These are phyloP conservation scores for Equus quagga DNA, from an alignment of 2,113 vertebrate genomes.

Conservation along the genomic window DNA sequence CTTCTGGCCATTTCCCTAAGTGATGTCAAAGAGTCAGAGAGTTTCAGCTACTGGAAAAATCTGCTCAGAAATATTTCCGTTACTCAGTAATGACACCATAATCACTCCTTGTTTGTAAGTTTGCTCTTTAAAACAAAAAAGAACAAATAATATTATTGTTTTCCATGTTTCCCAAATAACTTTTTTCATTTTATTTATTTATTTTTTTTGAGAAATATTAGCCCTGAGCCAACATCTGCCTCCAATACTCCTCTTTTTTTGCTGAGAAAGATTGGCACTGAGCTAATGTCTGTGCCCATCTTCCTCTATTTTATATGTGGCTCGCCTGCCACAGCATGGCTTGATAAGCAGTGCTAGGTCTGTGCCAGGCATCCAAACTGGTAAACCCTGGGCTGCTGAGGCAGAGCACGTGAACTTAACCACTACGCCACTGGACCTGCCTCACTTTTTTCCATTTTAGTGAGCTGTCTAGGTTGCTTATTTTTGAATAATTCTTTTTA, in stretches of 20 bases:
- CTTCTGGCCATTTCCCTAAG: constrained; percentile 3
- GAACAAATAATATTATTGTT: neutral
- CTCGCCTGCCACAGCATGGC: too few species aligned
- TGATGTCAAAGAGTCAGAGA: constrained; percentile 50
- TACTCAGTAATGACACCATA: neutral
- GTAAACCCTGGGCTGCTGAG: too few species aligned
- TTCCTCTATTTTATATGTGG: too few species aligned
- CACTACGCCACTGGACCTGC: too few species aligned
- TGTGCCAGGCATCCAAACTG: too few species aligned
- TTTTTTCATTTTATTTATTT: neutral
- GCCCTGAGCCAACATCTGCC: too few species aligned
- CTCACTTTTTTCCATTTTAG: neutral
- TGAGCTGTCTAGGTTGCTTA: neutral
- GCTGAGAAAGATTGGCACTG: too few species aligned
- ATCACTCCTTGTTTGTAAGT: neutral
- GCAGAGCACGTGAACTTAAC: too few species aligned
- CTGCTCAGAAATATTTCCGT: constrained; percentile 73
- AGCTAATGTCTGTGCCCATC: too few species aligned
- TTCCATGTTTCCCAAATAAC: neutral
- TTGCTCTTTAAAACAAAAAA: constrained; percentile 27
- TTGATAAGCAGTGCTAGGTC: too few species aligned
- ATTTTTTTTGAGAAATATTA: too few species aligned
- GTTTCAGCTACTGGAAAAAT: constrained; percentile 69
- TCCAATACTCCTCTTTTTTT: too few species aligned
- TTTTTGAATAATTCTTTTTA: neutral